A percentile compares a stretch with the other conserved stretches of the same genome.
phyloP scores from a whole-genome alignment of 2,797 vertebrate genomes.

The Artibeus lituratus region DNA sequence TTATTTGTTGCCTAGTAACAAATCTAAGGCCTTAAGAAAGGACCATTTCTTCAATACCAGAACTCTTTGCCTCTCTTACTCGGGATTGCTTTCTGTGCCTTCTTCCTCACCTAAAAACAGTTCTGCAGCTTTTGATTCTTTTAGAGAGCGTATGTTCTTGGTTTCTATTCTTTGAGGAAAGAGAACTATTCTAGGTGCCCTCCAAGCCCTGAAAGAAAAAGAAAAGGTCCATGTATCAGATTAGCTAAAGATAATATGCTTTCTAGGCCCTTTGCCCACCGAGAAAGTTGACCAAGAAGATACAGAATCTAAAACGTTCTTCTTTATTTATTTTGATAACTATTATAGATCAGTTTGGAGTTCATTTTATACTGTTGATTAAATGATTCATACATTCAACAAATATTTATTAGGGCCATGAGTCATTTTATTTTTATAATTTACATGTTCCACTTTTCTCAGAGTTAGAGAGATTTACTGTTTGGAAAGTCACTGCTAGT shows the following conservation, averaged over 20 bases:
- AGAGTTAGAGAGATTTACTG: background rate
- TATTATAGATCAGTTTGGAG: background rate
- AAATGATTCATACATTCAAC: background rate
- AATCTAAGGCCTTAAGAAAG: background rate
- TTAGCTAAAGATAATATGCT: background rate
- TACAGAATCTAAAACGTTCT: background rate
- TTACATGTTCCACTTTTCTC: background rate
- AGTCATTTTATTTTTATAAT: background rate
- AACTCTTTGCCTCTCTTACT: background rate
- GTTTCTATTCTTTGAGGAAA: background rate
- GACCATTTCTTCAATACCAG: background rate
- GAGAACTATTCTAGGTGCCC: background rate
- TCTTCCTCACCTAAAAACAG: background rate
- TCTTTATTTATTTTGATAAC: background rate
- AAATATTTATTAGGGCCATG: background rate
- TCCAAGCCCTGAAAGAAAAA: background rate
- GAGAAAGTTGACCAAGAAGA: background rate
- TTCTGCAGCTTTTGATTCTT: background rate
- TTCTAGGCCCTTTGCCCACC: background rate
- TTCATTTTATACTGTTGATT: background rate
- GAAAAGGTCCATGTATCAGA: background rate
- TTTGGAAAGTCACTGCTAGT: background rate
- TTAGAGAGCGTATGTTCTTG: background rate
- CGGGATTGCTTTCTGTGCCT: background rate
- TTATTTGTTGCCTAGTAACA: conserved; percentile 55